Percentiles rank a stretch among this genome's conserved stretches.
phyloP scores from a whole-genome alignment of 2,888 invertebrate species.

The Julus scandinavius region DNA sequence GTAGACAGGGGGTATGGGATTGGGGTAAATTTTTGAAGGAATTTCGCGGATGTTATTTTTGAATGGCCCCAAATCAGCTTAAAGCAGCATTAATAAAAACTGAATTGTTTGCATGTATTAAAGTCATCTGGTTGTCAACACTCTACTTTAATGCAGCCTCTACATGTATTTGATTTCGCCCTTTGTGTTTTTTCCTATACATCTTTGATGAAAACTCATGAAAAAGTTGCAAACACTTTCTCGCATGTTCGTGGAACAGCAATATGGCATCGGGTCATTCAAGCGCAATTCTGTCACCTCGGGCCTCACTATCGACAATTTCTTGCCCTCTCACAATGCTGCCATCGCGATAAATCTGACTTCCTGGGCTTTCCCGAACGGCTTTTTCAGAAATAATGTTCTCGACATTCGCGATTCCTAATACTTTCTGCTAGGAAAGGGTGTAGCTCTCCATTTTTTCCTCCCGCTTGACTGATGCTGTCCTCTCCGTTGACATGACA shows the following conservation, averaged over 20 bases:
- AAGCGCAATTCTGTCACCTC: background rate
- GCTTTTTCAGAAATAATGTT: constrained; percentile 23
- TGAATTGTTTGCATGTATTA: too few species aligned
- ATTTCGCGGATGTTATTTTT: too few species aligned
- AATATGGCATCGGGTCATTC: constrained; percentile 2
- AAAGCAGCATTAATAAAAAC: too few species aligned
- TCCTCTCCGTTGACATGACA: constrained; percentile 26
- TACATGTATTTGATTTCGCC: too few species aligned
- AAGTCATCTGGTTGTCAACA: too few species aligned
- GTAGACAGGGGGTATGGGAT: too few species aligned
- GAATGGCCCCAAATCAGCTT: too few species aligned
- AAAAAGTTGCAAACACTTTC: too few species aligned
- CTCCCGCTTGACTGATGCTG: constrained; percentile 35
- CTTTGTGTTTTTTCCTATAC: too few species aligned
- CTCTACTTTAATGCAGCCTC: too few species aligned
- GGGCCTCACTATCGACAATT: background rate
- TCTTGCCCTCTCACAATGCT: background rate
- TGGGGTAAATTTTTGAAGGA: too few species aligned
- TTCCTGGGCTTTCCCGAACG: constrained; percentile 29
- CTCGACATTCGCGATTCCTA: constrained; percentile 11
- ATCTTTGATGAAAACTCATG: too few species aligned
- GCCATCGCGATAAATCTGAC: constrained; percentile 47
- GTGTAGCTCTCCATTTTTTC: background rate
- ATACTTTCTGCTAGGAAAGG: background rate
- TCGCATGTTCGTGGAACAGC: background rate